These are phyloP conservation scores for Stenolophus ochropezus DNA, from an alignment of 2,888 invertebrate genomes.

Conservation along the genomic window DNA sequence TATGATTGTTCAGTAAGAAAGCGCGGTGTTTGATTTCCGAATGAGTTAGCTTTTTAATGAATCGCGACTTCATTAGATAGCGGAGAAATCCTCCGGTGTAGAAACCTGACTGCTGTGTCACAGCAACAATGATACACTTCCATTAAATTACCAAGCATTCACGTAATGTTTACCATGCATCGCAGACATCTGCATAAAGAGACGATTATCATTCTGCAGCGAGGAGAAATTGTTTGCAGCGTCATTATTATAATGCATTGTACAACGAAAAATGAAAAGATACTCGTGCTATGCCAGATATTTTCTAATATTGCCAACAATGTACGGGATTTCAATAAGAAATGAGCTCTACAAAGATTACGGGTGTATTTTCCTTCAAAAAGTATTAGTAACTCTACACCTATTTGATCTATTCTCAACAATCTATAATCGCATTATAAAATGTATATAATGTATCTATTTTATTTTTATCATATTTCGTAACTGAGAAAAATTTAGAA, in stretches of 20 bases:
- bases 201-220: conserved; percentile 32
- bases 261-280: neutral
- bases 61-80: conserved; percentile 24
- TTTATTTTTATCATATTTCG: neutral
- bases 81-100: conserved; percentile 16
- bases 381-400: neutral
- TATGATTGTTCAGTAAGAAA: neutral
- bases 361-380: neutral
- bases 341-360: neutral
- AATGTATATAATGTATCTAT: neutral
- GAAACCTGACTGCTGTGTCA: conserved; percentile 34
- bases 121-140: conserved; percentile 35
- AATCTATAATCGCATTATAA: neutral
- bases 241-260: conserved; percentile 36
- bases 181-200: conserved; percentile 35
- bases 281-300: neutral
- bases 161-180: conserved; percentile 23
- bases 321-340: neutral
- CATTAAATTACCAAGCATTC: conserved; percentile 37
- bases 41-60: conserved; percentile 11
- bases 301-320: neutral
- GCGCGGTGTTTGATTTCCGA: neutral
- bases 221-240: conserved; percentile 29
- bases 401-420: neutral
- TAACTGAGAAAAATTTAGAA: too few relatives aligned